Conservation (phyloP, 2,888 invertebrate genomes). For the Rhamnusium bicolor region DNA sequence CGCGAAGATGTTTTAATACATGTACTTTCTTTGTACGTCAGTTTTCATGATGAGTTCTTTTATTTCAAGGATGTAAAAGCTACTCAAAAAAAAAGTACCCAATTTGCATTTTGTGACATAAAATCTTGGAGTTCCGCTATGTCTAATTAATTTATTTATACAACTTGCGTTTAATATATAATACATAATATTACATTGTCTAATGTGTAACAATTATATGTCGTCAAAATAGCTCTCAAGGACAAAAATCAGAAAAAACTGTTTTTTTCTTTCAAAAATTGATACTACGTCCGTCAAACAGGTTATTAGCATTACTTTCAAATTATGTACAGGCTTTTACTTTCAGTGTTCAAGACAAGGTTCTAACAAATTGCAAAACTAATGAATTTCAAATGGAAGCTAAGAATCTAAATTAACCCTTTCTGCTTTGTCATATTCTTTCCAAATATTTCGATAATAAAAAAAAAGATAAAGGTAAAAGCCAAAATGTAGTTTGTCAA, state of each 20-base stretch:
- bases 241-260: constrained; percentile 4
- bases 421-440: too few species aligned
- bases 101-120: too few species aligned
- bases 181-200: background rate
- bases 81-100: background rate
- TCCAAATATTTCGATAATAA: too few species aligned
- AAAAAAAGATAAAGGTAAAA: too few species aligned
- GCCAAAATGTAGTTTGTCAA: too few species aligned
- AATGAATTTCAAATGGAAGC: background rate
- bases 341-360: constrained; percentile 19
- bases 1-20: too few species aligned
- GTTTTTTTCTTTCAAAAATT: background rate
- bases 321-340: constrained; percentile 26
- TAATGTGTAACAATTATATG: background rate
- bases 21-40: too few species aligned
- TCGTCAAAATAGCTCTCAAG: constrained; percentile 11
- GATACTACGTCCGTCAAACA: constrained; percentile 8
- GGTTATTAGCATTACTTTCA: constrained; percentile 26
- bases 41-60: background rate
- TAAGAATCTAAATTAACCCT: background rate
- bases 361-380: constrained; percentile 2
- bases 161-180: too few species aligned
- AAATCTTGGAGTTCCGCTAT: background rate
- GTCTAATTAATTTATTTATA: background rate
- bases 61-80: background rate